These are phyloP conservation scores for Caenorhabditis sp. DNA, from an alignment of 2,888 invertebrate genomes.

Conservation along the genomic window DNA sequence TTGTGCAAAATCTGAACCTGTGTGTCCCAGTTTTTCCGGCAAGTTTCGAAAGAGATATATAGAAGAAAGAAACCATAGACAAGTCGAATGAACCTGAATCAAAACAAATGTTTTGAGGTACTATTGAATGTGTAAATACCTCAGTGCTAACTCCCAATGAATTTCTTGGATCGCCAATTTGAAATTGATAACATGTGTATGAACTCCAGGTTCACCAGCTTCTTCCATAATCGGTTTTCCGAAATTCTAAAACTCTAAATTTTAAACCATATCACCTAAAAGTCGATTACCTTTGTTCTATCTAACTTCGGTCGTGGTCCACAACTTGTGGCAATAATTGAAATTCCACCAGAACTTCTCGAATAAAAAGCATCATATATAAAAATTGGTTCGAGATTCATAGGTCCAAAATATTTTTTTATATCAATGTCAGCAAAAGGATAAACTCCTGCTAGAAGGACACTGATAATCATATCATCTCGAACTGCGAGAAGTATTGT, in stretches of 20 bases:
- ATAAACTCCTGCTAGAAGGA: constrained; percentile 27
- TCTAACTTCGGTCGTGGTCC: constrained; percentile 16
- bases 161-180: constrained; percentile 16
- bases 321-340: not conserved
- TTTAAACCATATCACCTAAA: no score
- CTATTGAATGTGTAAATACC: not conserved
- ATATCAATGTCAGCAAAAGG: constrained; percentile 30
- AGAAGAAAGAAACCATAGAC: constrained; percentile 16
- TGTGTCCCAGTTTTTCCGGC: constrained; percentile 19
- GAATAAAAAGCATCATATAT: constrained; percentile 10
- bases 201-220: constrained; percentile 6
- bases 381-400: constrained; percentile 1
- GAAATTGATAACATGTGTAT: constrained; percentile 27
- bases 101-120: no score
- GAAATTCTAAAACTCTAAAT: no score
- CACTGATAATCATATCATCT: constrained; percentile 17
- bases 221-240: not conserved
- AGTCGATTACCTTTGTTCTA: constrained; percentile 10
- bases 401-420: not conserved
- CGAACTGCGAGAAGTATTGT: constrained; percentile 23
- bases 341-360: constrained; percentile 1
- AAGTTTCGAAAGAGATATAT: constrained; percentile 17
- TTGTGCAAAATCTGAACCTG: constrained; percentile 15
- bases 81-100: constrained; percentile 11
- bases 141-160: constrained; percentile 27